Percentiles rank a stretch among this genome's conserved stretches.
Evolutionary conservation across 2,797 vertebrate species (phyloP).

Genomic region (Cynodonichthys magdalenae): DNA sequence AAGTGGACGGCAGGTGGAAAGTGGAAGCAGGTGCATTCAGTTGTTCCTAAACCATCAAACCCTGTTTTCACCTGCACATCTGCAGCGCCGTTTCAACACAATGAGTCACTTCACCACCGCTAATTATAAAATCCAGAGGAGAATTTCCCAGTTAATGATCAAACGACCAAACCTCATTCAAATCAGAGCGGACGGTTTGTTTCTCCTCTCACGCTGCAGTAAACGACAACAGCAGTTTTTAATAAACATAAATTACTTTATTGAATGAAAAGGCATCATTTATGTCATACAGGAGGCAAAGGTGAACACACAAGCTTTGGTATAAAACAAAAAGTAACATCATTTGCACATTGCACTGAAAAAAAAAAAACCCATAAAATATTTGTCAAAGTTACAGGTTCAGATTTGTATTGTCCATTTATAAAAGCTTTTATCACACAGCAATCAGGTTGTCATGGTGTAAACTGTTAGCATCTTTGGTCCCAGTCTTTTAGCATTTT

Average conservation of each 20-base stretch:
- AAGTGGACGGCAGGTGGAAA: constrained; percentile 71
- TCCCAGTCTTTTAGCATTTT: constrained; percentile 67
- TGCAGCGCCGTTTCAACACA: constrained; percentile 43
- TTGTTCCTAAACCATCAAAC: constrained; percentile 59
- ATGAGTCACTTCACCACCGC: constrained; percentile 25
- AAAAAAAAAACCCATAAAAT: constrained; percentile 62
- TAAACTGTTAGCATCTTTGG: constrained; percentile 75
- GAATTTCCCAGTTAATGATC: constrained; percentile 66
- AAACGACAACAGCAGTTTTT: constrained; percentile 44
- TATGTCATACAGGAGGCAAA: constrained; percentile 65
- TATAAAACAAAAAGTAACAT: constrained; percentile 74
- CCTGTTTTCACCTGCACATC: constrained; percentile 70
- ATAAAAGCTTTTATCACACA: constrained; percentile 53
- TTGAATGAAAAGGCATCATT: constrained; percentile 75
- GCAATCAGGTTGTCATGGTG: constrained; percentile 56
- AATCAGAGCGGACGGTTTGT: background rate
- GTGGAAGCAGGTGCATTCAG: constrained; percentile 74
- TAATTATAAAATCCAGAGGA: constrained; percentile 17
- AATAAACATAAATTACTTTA: constrained; percentile 87
- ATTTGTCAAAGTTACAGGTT: constrained; percentile 62
- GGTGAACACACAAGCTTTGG: constrained; percentile 73
- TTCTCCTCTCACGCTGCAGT: background rate
- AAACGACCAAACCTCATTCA: constrained; percentile 19
- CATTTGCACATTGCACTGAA: constrained; percentile 78
- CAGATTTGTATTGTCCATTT: constrained; percentile 57